Evolutionary conservation across 2,888 invertebrate genomes (phyloP), one percentile per base, ranked within the genome.

Genomic region (Ophraella communa): DNA sequence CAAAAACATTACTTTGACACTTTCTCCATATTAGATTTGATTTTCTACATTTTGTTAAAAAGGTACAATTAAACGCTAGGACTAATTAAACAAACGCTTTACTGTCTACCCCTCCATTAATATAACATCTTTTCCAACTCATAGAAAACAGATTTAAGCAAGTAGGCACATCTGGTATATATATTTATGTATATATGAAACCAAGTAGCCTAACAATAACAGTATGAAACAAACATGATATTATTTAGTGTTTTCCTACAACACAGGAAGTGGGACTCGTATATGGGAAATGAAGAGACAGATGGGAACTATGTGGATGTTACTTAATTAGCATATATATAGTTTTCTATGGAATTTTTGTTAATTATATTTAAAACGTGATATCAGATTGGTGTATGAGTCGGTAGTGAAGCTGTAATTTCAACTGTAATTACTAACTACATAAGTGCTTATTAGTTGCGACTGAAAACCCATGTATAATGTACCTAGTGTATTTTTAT

Each of bases 251-350:
- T 35, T 54, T 56, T 53, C 33, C 60, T 57, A 57, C 49, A 52
- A 47, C 49, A 56, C 64, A 64, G 64, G 64, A 60, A 55, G 60
- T 64, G 64, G 56, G 64, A 56, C 60, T 60, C 60, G n/a, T 61
- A 56, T 64, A 56, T 61, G 51, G 64, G 60, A 60, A 64, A 64
- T 64, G 52, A 51, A 55, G 52, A 55, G 64, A 56, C 64, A 64
- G 60, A 64, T 64, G 64, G 64, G 55, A 27, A 61, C 55, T 64
- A 56, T 47, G 57, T 39, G 60, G 60, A 42, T 39, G 33, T 27
- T 7, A 20, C 8, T 44, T 60, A 52, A 52, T 60, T 44, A 52
- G 44, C 53, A 45, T 53, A 33, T n/a, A n/a, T 30, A 44, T 45
- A 30, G 30, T 61, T 20, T 61, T 21, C 53, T 61, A 27, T 45